Evolutionary conservation across 2,888 invertebrate species (phyloP), one percentile per base, ranked within the genome.

Genomic region (Tineola bisselliella): DNA sequence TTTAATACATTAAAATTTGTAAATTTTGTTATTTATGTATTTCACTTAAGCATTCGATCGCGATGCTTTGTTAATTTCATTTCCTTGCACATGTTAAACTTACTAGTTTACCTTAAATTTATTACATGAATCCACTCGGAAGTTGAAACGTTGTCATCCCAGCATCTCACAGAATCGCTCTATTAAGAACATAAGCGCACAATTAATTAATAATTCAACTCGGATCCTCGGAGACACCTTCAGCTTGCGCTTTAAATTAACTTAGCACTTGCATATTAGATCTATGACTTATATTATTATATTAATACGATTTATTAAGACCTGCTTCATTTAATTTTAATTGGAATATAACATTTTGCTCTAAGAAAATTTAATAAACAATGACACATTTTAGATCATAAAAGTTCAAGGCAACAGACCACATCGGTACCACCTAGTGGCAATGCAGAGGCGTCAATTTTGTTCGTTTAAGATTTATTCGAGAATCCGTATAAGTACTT

Each of bases 11-110:
- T n/a, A n/a, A n/a, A n/a, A n/a, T n/a, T n/a, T n/a, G n/a, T n/a
- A n/a, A n/a, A n/a, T n/a, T n/a, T n/a, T n/a, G n/a, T n/a, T n/a
- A n/a, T n/a, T 25, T 25, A 25, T 25, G 25, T 25, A 25, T 25
- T n/a, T n/a, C n/a, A n/a, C n/a, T n/a, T 19, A 30, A 19, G 57
- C 30, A 57, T 57, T 19, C 25, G 57, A 57, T 57, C 33, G 25
- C 58, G 38, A 58, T 8, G 58, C 15, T 33, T 18, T 33, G 17
- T 17, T 38, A 17, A 31, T 43, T 3, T 17, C 30, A 38, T 58
- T 61, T 59, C 48, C 58, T 60, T 19, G 61, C 38, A 43, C 25
- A 15, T 43, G 17, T 44, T 44, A 25, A 12, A 33, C 10, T 30
- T 19, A 18, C 17, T 33, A 8, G 52, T 52, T 54, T 30, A 33